Evolutionary conservation across 2,113 vertebrate genomes (phyloP).

Genomic region (Catharus bicknelli): DNA sequence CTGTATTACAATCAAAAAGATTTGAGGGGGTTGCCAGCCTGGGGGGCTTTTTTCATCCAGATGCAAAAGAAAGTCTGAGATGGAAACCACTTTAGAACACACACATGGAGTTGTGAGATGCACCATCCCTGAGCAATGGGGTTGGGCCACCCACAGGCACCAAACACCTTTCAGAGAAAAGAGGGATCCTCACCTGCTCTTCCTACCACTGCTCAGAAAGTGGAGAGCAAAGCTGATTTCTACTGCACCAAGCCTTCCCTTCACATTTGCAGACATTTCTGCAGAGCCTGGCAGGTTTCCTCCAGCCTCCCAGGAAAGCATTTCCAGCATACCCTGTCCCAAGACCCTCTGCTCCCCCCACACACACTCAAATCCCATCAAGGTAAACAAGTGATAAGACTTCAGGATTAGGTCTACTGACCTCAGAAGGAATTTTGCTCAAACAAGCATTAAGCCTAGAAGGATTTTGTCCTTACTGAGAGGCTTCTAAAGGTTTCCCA

Average conservation of each 20-base stretch:
- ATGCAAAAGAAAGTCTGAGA: not conserved
- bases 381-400: conserved; percentile 22
- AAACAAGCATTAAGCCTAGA: conserved; percentile 30
- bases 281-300: not conserved
- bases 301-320: not conserved
- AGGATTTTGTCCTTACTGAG: conserved; percentile 47
- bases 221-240: not conserved
- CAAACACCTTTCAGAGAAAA: not conserved
- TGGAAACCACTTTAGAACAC: not conserved
- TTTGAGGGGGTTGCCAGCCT: not conserved
- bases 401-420: conserved; percentile 26
- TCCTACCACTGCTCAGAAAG: not conserved
- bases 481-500: conserved; percentile 50
- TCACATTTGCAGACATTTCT: not conserved
- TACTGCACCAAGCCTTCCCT: not conserved
- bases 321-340: not conserved
- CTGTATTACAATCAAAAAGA: not conserved
- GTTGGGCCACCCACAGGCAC: not conserved
- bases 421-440: conserved; percentile 54
- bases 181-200: not conserved
- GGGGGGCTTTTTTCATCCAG: not conserved
- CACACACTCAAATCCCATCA: not conserved
- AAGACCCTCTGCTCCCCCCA: not conserved
- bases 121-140: accelerated
- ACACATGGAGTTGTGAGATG: not conserved